Base-by-base conservation (phyloP, 2,113 vertebrate species). In the Typhlomys cinereus region DNA sequence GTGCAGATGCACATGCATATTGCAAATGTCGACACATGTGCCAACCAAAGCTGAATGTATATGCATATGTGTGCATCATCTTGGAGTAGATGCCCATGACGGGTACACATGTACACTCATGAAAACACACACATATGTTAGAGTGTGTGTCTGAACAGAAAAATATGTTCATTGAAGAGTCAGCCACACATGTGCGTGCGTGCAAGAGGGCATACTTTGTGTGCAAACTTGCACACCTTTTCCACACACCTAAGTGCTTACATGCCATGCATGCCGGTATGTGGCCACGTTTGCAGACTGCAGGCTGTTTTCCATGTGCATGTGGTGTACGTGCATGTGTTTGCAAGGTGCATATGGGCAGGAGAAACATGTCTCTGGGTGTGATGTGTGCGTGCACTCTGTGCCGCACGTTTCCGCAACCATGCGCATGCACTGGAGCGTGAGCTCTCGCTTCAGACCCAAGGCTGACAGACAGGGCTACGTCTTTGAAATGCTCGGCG, bases 391-490 rank as follows among this genome's bases (percentile, higher is more conserved):
- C 34, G 10, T 7, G 69, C 9, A 0, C 25, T 34, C 20, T 13
- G 36, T 2, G 67, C 48, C 21, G 31, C 17, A 1, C 17, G 39
- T 52, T 64, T 1, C 0, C 23, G 64, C 39, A 18, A 50, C 27
- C 69, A 3, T 1, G 50, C 17, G 50, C n/a, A 7, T 0, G 17
- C 85, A 85, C 44, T 74, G 89, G 70, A 94, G 87, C 73, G 0
- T 89, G 85, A 88, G 61, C 75, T 67, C 75, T 54, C 1, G 12
- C 27, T 54, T 78, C 80, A 44, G 44, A 89, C 76, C 12, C 44
- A 78, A 67, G 81, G 80, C 75, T 96, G 96, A 96, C 94, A 95
- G 96, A 96, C 94, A 95, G 94, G 87, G 83, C 91, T 90, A 71
- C 89, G 73, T 94, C 94, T 95, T 94, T 89, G 76, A 62, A 62